phyloP scores from a whole-genome alignment of 2,797 vertebrate genomes.

The Spheniscus humboldti region DNA sequence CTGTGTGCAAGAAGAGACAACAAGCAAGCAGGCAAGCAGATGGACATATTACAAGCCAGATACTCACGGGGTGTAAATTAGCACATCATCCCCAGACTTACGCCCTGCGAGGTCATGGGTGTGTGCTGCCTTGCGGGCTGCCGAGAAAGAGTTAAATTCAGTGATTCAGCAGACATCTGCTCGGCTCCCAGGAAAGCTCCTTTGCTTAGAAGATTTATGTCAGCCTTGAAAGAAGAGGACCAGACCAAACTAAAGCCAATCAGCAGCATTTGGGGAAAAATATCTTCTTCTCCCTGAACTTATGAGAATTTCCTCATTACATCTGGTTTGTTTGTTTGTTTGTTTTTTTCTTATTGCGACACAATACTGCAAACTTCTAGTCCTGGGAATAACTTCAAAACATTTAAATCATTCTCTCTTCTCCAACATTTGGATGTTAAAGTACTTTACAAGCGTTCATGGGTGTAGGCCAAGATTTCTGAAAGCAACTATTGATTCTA shows the following conservation, averaged over 20 bases:
- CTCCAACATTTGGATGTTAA: constrained; percentile 3
- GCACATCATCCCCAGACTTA: background rate
- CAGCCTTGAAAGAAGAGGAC: background rate
- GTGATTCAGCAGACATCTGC: constrained; percentile 39
- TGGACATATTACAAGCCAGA: background rate
- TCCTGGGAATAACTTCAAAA: constrained; percentile 25
- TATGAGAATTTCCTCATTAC: constrained; percentile 10
- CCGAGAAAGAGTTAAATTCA: background rate
- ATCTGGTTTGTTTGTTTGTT: background rate
- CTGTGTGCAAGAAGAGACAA: background rate
- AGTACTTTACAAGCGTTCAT: background rate
- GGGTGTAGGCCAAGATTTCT: background rate
- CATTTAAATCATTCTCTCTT: background rate
- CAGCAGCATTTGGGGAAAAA: background rate
- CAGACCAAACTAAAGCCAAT: constrained; percentile 13
- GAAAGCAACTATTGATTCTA: background rate
- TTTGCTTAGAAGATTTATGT: constrained; percentile 27
- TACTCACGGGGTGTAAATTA: background rate
- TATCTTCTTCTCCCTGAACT: background rate
- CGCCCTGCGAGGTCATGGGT: background rate
- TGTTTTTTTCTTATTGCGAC: background rate
- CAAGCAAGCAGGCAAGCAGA: background rate
- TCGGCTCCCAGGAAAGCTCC: background rate
- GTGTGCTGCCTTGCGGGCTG: background rate
- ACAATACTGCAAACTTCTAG: background rate